Evolutionary conservation across 1,140 invertebrate species (phyloP).

Genomic region (Drosophila tsacasi): DNA sequence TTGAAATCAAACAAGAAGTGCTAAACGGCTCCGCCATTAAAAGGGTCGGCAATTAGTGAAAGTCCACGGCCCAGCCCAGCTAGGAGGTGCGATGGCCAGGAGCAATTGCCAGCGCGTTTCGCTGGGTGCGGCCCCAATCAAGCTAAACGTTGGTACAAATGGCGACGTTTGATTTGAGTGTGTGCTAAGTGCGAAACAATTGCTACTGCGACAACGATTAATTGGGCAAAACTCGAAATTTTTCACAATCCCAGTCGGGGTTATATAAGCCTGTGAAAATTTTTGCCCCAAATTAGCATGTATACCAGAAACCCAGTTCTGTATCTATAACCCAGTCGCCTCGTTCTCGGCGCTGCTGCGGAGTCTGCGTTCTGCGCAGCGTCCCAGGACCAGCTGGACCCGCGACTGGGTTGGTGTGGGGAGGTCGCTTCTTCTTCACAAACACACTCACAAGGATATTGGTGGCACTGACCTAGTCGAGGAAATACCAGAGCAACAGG

Average conservation of each 20-base stretch:
- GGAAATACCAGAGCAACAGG: conserved; percentile 26
- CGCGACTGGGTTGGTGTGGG: background rate
- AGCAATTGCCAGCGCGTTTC: background rate
- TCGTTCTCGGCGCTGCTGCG: conserved; percentile 61
- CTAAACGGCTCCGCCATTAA: background rate
- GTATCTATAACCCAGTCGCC: conserved; percentile 80
- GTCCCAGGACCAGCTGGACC: conserved; percentile 63
- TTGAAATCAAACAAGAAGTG: conserved; percentile 45
- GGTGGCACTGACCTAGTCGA: conserved; percentile 80
- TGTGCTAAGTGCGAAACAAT: conserved; percentile 60
- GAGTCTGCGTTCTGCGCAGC: conserved; percentile 84
- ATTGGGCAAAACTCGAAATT: conserved; percentile 39
- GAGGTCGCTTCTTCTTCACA: background rate
- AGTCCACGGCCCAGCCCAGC: conserved; percentile 38
- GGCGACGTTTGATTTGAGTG: conserved; percentile 66
- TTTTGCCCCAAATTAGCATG: conserved; percentile 78
- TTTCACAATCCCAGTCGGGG: conserved; percentile 20
- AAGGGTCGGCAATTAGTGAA: conserved; percentile 46
- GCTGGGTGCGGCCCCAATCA: conserved; percentile 67
- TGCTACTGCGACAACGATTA: conserved; percentile 26
- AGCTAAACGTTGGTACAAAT: conserved; percentile 46
- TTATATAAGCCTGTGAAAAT: conserved; percentile 81
- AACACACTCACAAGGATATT: conserved; percentile 18
- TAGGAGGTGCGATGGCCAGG: background rate
- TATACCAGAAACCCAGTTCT: conserved; percentile 79